Conservation (phyloP, 2,888 invertebrate genomes). For the Drosophila cognata region DNA sequence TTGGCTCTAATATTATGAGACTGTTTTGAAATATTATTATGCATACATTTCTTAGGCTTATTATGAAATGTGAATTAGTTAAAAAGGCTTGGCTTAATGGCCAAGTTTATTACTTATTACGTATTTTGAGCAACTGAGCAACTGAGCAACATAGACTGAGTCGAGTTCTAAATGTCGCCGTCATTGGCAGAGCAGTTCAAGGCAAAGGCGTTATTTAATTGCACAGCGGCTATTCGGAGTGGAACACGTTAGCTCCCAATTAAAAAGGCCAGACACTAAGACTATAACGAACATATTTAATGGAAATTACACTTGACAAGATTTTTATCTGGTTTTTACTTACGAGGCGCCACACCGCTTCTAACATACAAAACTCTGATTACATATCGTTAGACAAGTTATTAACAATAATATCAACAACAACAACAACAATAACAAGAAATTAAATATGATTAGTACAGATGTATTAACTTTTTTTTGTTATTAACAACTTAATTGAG, state of each 20-base stretch:
- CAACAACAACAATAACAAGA: slow-evolving; percentile 2
- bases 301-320: slow-evolving; percentile 73
- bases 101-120: slow-evolving; percentile 33
- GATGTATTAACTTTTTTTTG: slow-evolving; percentile 66
- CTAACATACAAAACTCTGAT: slow-evolving; percentile 19
- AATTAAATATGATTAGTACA: slow-evolving; percentile 52
- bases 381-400: slow-evolving; percentile 48
- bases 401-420: slow-evolving; percentile 13
- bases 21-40: neutral
- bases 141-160: slow-evolving; percentile 29
- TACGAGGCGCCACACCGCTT: slow-evolving; percentile 40
- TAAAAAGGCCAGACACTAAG: slow-evolving; percentile 67
- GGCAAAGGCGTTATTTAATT: slow-evolving; percentile 81
- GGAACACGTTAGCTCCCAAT: slow-evolving; percentile 80
- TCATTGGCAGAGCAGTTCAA: slow-evolving; percentile 74
- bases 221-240: slow-evolving; percentile 67
- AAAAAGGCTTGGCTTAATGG: slow-evolving; percentile 38
- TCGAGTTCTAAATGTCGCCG: slow-evolving; percentile 74
- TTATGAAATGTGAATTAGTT: neutral
- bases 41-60: neutral
- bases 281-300: slow-evolving; percentile 68
- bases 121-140: slow-evolving; percentile 14
- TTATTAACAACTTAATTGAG: slow-evolving; percentile 77
- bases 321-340: slow-evolving; percentile 42
- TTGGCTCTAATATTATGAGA: slow-evolving; percentile 8